These are phyloP conservation scores for Carcina quercana DNA, from an alignment of 2,888 invertebrate species.

Conservation along the genomic window DNA sequence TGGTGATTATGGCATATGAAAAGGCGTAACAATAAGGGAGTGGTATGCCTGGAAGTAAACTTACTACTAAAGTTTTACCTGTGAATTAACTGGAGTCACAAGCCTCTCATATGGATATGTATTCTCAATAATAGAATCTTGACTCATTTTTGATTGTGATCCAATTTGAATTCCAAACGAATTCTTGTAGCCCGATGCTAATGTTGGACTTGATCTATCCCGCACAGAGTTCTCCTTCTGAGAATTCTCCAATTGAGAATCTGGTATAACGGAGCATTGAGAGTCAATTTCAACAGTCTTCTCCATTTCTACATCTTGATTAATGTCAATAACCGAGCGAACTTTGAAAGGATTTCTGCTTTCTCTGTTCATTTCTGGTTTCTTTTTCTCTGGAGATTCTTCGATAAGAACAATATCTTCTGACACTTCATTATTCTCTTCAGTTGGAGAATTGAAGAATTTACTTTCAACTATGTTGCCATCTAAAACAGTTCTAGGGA, in stretches of 20 bases:
- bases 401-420: conserved; percentile 27
- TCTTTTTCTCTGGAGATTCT: conserved; percentile 34
- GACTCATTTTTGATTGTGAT: conserved; percentile 22
- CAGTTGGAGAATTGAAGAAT: conserved; percentile 58
- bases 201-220: conserved; percentile 48
- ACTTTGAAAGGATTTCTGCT: conserved; percentile 32
- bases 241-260: conserved; percentile 28
- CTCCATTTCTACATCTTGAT: conserved; percentile 1
- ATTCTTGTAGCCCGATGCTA: conserved; percentile 39
- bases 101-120: conserved; percentile 49
- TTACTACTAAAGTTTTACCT: too few relatives aligned
- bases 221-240: conserved; percentile 49
- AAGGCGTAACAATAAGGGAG: too few relatives aligned
- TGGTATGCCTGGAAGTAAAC: too few relatives aligned
- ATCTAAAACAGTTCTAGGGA: conserved; percentile 59
- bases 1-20: too few relatives aligned
- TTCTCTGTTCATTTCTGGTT: too few relatives aligned
- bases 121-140: conserved; percentile 55
- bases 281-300: conserved; percentile 21
- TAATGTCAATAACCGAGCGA: conserved; percentile 15
- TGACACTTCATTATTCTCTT: conserved; percentile 16
- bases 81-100: conserved; percentile 47
- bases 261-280: conserved; percentile 22
- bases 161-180: conserved; percentile 25
- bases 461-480: conserved; percentile 73